Evolutionary conservation across 2,888 invertebrate species (phyloP), one percentile per base, ranked within the genome.

Genomic region (Gisinianus flammeolus): DNA sequence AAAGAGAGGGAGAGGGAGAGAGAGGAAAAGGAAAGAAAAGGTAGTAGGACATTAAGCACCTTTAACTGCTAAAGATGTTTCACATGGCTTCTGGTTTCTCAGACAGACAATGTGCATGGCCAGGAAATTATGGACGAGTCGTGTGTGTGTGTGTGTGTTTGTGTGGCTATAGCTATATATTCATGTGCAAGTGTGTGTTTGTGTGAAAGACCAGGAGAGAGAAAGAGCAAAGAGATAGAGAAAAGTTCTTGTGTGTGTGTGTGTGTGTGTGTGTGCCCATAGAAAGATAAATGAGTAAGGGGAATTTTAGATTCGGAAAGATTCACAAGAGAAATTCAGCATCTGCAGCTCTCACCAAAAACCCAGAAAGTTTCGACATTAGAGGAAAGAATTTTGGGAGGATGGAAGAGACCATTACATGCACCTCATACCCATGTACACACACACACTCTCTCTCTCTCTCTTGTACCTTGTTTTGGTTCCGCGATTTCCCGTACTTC

Each of bases 291-390:
- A 64, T 64, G 64, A 64, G 64, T 64, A 28, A 64, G 64, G 64
- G 64, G 26, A 16, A 26, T 26, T 64, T 64, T 64, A 30, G 64
- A 58, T 26, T 68, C 44, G 22, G 24, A 6, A 68, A 68, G 68
- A 75, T 79, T 78, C 79, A 79, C 79, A 19, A 77, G 78, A 69
- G 79, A 79, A 78, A 78, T 71, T 76, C 69, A 58, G 71, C 79
- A 79, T 75, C 74, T 79, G 79, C 71, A 75, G 68, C 68, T 70
- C 69, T 62, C 64, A 35, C 68, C 68, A 35, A 67, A 68, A 35
- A 68, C 44, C 58, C 67, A 58, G 33, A 73, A 79, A 77, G 71
- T 79, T 79, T 79, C 66, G 35, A 79, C 79, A 79, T 79, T 79
- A 79, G 68, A 24, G 56, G 16, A 4, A n/a, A 0, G 3, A 64